Evolutionary conservation across 2,797 vertebrate species (phyloP), one percentile per base, ranked within the genome.

Genomic region (Arrhamphus sclerolepis): DNA sequence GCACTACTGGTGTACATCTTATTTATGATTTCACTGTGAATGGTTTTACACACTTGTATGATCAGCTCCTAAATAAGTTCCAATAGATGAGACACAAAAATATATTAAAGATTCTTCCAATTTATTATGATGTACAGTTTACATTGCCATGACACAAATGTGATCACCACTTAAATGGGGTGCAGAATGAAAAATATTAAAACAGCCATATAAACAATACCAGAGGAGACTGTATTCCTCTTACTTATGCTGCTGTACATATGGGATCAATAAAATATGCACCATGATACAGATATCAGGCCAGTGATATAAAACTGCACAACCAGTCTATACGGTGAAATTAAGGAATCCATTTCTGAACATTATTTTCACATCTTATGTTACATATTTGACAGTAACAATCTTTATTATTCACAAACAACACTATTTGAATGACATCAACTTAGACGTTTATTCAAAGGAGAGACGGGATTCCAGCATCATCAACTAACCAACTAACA

Each of bases 101-200:
- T 93, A 89, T 92, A 93, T 94, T 94, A 94, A 94, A 95, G 96
- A 96, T 95, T 94, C 94, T 94, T 96, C 94, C 95, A 94, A 95
- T 98, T 98, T 98, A 98, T 98, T 98, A 72, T 85, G 92, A 93
- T 94, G 91, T 95, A 97, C 95, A 97, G 93, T 94, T 96, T 95
- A 97, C 96, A 97, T 93, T 94, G 92, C 92, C 93, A 95, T 90
- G 91, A 95, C 94, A 94, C 87, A 86, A 80, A 84, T 66, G 85
- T 94, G 92, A 95, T 72, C 85, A 82, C 66, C 55, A 87, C 82
- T 84, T 69, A 52, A 77, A 88, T 80, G 86, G 71, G 86, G 78
- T 74, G 83, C 68, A 87, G 77, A 84, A 84, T 78, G 83, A 78
- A 87, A 88, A 90, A 88, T 85, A 88, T 89, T 80, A 82, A 81